Base-by-base conservation (phyloP, 2,113 vertebrate genomes). In the Psilopogon haemacephalus region DNA sequence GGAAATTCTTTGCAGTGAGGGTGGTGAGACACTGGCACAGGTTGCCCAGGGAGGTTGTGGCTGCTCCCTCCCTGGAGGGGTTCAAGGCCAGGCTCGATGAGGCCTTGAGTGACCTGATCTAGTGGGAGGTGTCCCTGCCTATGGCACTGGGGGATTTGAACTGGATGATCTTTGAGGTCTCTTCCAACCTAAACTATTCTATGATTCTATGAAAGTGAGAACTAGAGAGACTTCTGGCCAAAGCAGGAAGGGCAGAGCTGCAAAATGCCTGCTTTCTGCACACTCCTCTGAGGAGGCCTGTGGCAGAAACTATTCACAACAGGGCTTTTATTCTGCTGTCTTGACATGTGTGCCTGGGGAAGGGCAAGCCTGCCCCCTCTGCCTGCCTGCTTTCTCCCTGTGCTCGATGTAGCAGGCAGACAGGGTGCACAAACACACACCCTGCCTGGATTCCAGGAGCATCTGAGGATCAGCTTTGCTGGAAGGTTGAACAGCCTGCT, bases 361-460 rank as follows among this genome's bases (percentile, higher is more conserved):
- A 68, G 26, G 18, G 18, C 0, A 3, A 90, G 48, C 33, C 32
- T 27, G 42, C 35, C 28, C 30, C 48, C 23, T 50, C 32, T 24
- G 64, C 64, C 40, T 46, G 64, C 42, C 11, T 70, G 32, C 74
- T 54, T 62, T 81, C 6, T 17, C 11, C 11, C 30, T 33, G 13
- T 59, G 32, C 16, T 44, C 55, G 20, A 32, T 2, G 5, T 32
- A 58, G 44, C 89, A 69, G 37, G 44, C 62, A 70, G 35, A 30
- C 27, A 69, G 0, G 5, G 68, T 37, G 46, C 28, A 19, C 15
- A 38, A 9, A 33, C 0, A 8, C 37, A 59, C 0, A 0, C 12
- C 48, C 48, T 0, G 1, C 15, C n/a, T 46, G 56, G 33, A 37
- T 30, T 26, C 48, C 6, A 12, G 56, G 23, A 50, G 52, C 1